Percentiles rank a stretch among this genome's conserved stretches.
Conservation (phyloP, 1,140 invertebrate genomes). For the Magallana gigas region DNA sequence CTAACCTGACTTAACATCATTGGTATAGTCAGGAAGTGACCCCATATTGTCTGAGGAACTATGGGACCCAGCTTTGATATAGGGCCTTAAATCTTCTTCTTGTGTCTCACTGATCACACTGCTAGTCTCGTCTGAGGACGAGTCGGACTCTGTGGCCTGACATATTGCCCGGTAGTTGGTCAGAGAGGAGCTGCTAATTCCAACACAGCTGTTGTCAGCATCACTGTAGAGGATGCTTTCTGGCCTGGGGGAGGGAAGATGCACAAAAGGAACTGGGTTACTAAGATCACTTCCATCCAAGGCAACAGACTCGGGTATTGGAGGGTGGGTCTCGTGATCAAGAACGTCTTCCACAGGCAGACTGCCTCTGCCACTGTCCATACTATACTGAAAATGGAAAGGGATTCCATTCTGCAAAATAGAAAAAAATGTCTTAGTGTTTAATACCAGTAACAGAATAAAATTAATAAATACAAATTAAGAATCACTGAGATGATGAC, state of each 20-base stretch:
- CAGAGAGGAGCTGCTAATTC: neutral
- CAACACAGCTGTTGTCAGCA: neutral
- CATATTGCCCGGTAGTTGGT: neutral
- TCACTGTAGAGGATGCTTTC: neutral
- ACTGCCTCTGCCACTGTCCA: slow-evolving; percentile 23
- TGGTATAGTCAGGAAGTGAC: neutral
- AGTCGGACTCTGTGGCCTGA: neutral
- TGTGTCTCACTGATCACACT: slow-evolving; percentile 6
- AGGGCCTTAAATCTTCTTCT: neutral
- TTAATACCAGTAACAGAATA: too few relatives aligned
- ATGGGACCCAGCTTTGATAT: slow-evolving; percentile 4
- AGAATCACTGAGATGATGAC: too few relatives aligned
- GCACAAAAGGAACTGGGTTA: neutral
- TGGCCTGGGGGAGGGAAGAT: neutral
- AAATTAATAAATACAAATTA: too few relatives aligned
- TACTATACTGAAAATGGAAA: slow-evolving; percentile 9
- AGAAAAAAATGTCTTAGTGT: too few relatives aligned
- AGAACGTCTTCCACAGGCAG: neutral
- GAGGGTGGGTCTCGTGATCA: neutral
- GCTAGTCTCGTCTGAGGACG: slow-evolving; percentile 4
- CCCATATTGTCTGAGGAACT: slow-evolving; percentile 15
- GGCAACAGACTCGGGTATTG: neutral
- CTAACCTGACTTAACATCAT: slow-evolving; percentile 20
- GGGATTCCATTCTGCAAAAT: slow-evolving; percentile 17
- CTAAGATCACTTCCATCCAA: neutral